Base-by-base conservation (phyloP, 2,113 vertebrate genomes). In the Diadophis punctatus region DNA sequence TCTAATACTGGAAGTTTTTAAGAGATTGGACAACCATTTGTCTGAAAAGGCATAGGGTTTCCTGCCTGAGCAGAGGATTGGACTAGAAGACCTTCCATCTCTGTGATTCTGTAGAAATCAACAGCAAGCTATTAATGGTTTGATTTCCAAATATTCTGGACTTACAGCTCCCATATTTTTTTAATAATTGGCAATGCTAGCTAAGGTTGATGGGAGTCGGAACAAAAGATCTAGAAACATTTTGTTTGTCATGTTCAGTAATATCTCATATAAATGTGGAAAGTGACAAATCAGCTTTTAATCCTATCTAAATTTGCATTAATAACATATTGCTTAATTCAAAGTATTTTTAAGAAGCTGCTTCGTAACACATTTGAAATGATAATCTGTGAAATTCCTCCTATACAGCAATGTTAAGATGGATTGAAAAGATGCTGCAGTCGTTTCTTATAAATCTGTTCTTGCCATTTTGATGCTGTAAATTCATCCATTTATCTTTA, bases 401-500 rank as follows among this genome's bases (percentile, higher is more conserved):
- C 0, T 89, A 1, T 43, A 80, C 25, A 86, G 14, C 3, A 27
- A 27, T 51, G 94, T 87, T 91, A 87, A 91, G 91, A 80, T 25
- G 0, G 25, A 2, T 58, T 58, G 89, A 90, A 90, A 94, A 49
- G 93, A 89, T 86, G 94, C 58, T 95, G 93, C 94, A 93, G 48
- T 55, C 86, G 46, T 51, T 86, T 34, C 8, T 87, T 91, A 8
- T 89, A 0, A 93, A 91, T 39, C 74, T 94, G 1, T 89, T 80
- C 49, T 52, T 93, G 91, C 46, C 0, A 11, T 87, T 92, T 55
- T 92, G 46, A 93, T 94, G 93, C 95, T 94, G 92, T 92, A 90
- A 95, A 30, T 89, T 94, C 91, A 95, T 95, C 95, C 93, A 92
- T 95, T 93, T 93, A 94, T 96, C 94, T 96, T 95, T 96, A 95